Evolutionary conservation across 2,797 vertebrate species (phyloP).

Genomic region (Acanthurus lineatus): DNA sequence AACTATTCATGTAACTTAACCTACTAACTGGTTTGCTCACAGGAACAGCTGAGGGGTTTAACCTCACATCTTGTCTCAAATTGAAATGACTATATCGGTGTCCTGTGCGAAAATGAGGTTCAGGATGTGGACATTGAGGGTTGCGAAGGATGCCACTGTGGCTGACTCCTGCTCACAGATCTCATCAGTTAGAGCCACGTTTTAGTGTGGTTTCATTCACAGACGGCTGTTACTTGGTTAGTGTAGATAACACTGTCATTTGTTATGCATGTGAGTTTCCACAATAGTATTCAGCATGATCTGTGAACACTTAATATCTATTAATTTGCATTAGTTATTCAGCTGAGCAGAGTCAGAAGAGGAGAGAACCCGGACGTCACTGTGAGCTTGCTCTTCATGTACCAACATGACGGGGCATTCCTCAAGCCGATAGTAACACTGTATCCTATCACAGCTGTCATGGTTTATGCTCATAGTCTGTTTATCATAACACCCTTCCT

Average conservation of each 20-base stretch:
- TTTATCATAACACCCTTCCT: constrained; percentile 49
- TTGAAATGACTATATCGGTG: constrained; percentile 7
- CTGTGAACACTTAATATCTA: neutral
- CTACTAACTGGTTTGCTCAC: neutral
- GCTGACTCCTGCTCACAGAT: neutral
- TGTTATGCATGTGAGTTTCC: neutral
- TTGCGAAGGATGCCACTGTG: neutral
- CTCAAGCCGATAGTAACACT: constrained; percentile 59
- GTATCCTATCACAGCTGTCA: constrained; percentile 42
- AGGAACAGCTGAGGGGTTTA: constrained; percentile 9
- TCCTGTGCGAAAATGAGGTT: constrained; percentile 18
- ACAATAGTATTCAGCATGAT: neutral
- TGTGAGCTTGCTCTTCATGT: constrained; percentile 64
- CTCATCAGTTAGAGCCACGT: neutral
- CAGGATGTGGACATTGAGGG: constrained; percentile 10
- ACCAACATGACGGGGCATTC: constrained; percentile 76
- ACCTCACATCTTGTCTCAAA: neutral
- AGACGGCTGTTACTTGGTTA: neutral
- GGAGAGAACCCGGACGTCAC: constrained; percentile 46
- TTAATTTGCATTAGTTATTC: neutral
- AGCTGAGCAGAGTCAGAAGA: constrained; percentile 11
- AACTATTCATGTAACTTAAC: constrained; percentile 11
- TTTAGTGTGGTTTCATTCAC: neutral
- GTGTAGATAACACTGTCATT: neutral
- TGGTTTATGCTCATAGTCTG: constrained; percentile 35